Base-by-base conservation (phyloP, 1,140 invertebrate genomes). In the Arion vulgaris region DNA sequence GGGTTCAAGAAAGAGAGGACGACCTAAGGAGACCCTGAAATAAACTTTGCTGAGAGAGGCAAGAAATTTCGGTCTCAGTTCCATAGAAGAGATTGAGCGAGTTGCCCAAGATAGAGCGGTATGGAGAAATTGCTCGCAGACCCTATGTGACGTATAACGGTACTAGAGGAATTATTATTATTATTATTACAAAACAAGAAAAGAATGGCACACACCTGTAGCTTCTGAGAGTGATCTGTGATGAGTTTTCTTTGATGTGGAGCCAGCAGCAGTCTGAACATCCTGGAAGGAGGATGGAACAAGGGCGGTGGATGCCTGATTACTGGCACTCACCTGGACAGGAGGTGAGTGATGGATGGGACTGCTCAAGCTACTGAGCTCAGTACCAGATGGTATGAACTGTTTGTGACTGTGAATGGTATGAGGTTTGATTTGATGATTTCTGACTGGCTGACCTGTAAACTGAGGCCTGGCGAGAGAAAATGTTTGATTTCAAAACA, bases 211-310 rank as follows among this genome's bases (percentile, higher is more conserved):
- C 7, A 1, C 92, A 91, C 94, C 95, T 86, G 96, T 97, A 53
- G 97, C 97, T 93, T 98, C 97, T 62, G 97, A 98, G 88, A 96
- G 95, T 72, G 97, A 98, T 87, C 98, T 94, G 91, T 97, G 95
- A 92, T 97, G 96, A 75, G 94, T 95, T 93, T 95, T 95, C 82
- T 89, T 89, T 78, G 85, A 83, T 32, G 78, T 80, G 17, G 83
- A 34, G 34, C 85, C 34, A n/a, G 68, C 79, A 39, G 71, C 71
- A 5, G 71, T 41, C 38, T 81, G 69, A 32, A 69, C 57, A 0
- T 73, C 26, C 49, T 81, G 85, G 32, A 79, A 82, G 28, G 73
- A 66, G 45, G 82, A 72, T 68, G 85, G 34, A 23, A 9, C 80
- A n/a, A 81, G 34, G n/a, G 71, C 71, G 2, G 69, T 45, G n/a